Percentiles rank a stretch among this genome's conserved stretches.
phyloP scores from a whole-genome alignment of 2,797 vertebrate species.

The Artibeus jamaicensis region DNA sequence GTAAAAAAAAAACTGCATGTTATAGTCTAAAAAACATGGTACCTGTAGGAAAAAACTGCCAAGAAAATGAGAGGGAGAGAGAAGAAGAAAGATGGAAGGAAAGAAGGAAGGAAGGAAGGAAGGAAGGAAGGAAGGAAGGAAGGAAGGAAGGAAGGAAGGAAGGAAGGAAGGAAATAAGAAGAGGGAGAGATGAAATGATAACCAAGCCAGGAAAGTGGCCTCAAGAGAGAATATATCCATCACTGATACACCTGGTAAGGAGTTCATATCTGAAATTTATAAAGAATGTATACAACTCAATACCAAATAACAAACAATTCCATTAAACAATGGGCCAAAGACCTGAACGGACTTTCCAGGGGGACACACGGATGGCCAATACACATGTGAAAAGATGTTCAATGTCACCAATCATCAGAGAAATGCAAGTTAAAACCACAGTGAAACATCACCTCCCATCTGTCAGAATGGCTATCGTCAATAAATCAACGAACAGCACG shows the following conservation, averaged over 20 bases:
- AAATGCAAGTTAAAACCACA: neutral
- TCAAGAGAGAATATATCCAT: neutral
- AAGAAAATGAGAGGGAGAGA: neutral
- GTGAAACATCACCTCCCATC: neutral
- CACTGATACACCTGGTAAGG: neutral
- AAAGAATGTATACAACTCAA: neutral
- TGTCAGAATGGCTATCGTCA: neutral
- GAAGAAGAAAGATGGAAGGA: too few species aligned
- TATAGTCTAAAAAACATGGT: too few species aligned
- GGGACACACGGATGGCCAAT: neutral
- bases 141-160: too few species aligned
- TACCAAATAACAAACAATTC: neutral
- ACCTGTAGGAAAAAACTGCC: neutral
- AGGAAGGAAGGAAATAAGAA: accelerated
- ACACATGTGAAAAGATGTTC: neutral
- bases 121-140: too few species aligned
- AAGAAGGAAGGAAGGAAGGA: too few species aligned
- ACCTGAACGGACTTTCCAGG: neutral
- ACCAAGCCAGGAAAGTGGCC: neutral
- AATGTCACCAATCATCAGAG: neutral
- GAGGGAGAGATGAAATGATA: neutral
- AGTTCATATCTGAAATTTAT: neutral
- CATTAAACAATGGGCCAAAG: neutral
- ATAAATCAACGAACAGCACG: neutral
- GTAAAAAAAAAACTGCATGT: too few species aligned